These are phyloP conservation scores for Misgurnus mizolepis DNA, from an alignment of 2,113 vertebrate species.

Conservation along the genomic window DNA sequence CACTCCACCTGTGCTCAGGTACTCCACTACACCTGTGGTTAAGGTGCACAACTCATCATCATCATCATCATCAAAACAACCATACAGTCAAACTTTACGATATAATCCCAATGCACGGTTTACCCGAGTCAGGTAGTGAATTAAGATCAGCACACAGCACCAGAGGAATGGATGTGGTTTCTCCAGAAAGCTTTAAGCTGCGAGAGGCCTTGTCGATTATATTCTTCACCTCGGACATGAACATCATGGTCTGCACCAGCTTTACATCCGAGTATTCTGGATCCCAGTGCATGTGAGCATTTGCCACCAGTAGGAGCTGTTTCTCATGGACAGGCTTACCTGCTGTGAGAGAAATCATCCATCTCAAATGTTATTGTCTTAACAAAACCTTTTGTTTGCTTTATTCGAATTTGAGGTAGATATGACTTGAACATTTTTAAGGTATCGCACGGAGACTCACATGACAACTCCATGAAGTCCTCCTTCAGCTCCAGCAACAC, in stretches of 20 bases:
- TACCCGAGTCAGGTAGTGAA: slow-evolving; percentile 96
- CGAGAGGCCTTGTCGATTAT: slow-evolving; percentile 96
- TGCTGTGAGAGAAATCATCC: slow-evolving; percentile 65
- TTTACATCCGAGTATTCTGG: slow-evolving; percentile 97
- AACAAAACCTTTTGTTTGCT: no score
- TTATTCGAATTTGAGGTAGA: neutral
- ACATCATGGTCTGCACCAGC: slow-evolving; percentile 99
- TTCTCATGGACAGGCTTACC: slow-evolving; percentile 91
- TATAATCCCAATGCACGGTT: slow-evolving; percentile 5
- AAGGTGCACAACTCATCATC: neutral
- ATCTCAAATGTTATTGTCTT: neutral
- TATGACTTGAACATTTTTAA: neutral
- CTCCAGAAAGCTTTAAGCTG: slow-evolving; percentile 89
- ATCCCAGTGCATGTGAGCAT: slow-evolving; percentile 99
- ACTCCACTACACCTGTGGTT: slow-evolving; percentile 91
- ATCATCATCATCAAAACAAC: neutral
- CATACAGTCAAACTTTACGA: no score
- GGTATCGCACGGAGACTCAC: slow-evolving; percentile 75
- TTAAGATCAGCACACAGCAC: slow-evolving; percentile 98
- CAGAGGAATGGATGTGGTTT: slow-evolving; percentile 91
- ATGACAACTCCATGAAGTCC: slow-evolving; percentile 89
- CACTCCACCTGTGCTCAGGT: slow-evolving; percentile 93
- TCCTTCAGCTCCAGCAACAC: slow-evolving; percentile 91
- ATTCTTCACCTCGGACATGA: slow-evolving; percentile 96
- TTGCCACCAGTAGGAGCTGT: slow-evolving; percentile 93